Evolutionary conservation across 2,888 invertebrate genomes (phyloP), one percentile per base, ranked within the genome.

Genomic region (Temnothorax rugatulus): DNA sequence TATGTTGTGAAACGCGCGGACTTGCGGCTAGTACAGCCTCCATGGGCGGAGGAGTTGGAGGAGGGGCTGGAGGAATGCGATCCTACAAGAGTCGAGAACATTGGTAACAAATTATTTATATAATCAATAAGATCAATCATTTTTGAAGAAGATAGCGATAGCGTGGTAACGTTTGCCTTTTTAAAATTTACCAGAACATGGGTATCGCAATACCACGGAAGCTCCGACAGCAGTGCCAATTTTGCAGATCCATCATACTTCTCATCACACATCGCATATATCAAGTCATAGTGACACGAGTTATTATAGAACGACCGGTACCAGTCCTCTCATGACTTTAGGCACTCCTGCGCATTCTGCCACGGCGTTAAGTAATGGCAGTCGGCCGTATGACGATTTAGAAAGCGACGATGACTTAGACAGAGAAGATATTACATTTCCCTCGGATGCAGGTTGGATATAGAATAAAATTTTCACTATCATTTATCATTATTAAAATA

Each of bases 1-100:
- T 96, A 96, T 89, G 96, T 97, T 92, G 98, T 99, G 87, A 97
- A 98, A 93, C 96, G 99, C 54, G 98, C 99, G 5, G 98, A 99
- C 94, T 95, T 99, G 84, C 96, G 99, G 38, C 96, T 99, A 41
- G 95, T 99, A 89, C 97, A 97, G 93, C 99, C 99, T 21, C 99
- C 99, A 0, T 99, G 99, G 99, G 98, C 97, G 95, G 99, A 99
- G 92, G 99, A 99, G 95, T 95, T 99, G 84, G 98, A 97, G 92
- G 97, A 97, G 94, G 85, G 93, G 92, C 15, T 93, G 95, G 92
- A 95, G 95, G 93, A 94, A 93, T 84, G 95, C 94, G 90, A 95
- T 93, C 83, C 95, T 93, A 87, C 95, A 94, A 87, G 95, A n/a
- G 91, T 92, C 73, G 93, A 93, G 61, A 88, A 84, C 64, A 91